Evolutionary conservation across 1,140 invertebrate species (phyloP), one percentile per base, ranked within the genome.

Genomic region (Triops longicaudatus): DNA sequence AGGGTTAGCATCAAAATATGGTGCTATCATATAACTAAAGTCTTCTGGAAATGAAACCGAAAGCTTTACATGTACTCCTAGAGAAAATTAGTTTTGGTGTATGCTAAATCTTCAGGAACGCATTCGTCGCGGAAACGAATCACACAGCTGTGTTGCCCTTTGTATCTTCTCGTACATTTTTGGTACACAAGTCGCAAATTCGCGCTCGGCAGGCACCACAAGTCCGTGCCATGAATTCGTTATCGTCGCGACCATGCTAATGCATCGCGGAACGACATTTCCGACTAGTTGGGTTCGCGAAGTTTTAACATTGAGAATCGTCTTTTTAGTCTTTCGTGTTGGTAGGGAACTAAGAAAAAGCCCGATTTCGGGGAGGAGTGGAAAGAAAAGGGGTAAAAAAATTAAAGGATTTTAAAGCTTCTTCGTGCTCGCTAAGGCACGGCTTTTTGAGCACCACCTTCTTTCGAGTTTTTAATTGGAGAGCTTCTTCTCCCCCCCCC

Each of bases 381-480:
- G 50, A 63, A 63, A 63, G 7, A 63, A 22, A 63, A 14, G 22
- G 50, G 17, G 50, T 14, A 63, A 63, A 63, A 63, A 22, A 63
- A 63, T 17, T 17, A 63, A 17, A 17, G 50, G 31, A 37, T 37
- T 37, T 37, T 37, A 37, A 37, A 37, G 31, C 31, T 37, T 37
- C 31, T 2, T 37, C 31, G 17, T 63, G 50, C 17, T 63, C 50
- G 14, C 50, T 14, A 17, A 17, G 14, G 17, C 50, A 63, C 14
- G 50, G 50, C 17, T 17, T 22, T 63, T 63, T 63, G 17, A 63
- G 50, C 50, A 22, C 31, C 31, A 63, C 10, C 17, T 63, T 63
- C 50, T 63, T 63, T 63, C 50, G 17, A 63, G 50, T 63, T 63
- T 63, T 63, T 63, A 63, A 63, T 63, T 63, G 50, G 50, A 63